Conservation (phyloP, 1,140 invertebrate species). For the Sipha flava region DNA sequence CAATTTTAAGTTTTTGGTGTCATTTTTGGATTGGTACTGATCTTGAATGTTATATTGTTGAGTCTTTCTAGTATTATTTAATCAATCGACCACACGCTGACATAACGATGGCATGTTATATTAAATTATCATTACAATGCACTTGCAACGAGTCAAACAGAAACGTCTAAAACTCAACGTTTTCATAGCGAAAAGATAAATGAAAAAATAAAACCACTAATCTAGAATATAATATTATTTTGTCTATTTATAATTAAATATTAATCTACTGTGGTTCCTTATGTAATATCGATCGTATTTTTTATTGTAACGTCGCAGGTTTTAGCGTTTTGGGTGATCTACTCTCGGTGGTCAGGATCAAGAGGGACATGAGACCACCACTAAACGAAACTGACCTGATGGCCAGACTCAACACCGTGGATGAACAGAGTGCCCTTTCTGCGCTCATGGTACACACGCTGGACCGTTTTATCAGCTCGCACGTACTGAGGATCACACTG, state of each 20-base stretch:
- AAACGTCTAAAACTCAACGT: not conserved
- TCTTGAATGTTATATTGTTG: not conserved
- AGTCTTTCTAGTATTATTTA: no score
- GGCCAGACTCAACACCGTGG: slow-evolving; percentile 33
- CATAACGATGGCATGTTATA: no score
- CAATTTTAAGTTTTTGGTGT: not conserved
- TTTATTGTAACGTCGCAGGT: slow-evolving; percentile 26
- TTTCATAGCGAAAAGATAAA: no score
- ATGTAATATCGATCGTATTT: not conserved
- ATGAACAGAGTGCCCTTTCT: slow-evolving; percentile 24
- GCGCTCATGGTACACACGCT: slow-evolving; percentile 34
- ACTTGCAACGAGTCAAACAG: not conserved
- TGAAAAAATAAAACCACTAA: not conserved
- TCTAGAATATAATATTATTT: no score
- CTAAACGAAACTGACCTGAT: slow-evolving; percentile 38
- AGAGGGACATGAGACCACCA: slow-evolving; percentile 35
- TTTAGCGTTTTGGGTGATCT: slow-evolving; percentile 34
- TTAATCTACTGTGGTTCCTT: not conserved
- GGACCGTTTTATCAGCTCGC: slow-evolving; percentile 34
- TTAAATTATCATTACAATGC: no score
- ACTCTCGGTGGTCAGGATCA: slow-evolving; percentile 37
- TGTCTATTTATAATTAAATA: no score
- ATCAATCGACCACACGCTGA: not conserved
- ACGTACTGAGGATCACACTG: slow-evolving; percentile 34
- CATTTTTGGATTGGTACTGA: not conserved